Conservation (phyloP, 1,140 invertebrate species). For the Polypedilum pembai region DNA sequence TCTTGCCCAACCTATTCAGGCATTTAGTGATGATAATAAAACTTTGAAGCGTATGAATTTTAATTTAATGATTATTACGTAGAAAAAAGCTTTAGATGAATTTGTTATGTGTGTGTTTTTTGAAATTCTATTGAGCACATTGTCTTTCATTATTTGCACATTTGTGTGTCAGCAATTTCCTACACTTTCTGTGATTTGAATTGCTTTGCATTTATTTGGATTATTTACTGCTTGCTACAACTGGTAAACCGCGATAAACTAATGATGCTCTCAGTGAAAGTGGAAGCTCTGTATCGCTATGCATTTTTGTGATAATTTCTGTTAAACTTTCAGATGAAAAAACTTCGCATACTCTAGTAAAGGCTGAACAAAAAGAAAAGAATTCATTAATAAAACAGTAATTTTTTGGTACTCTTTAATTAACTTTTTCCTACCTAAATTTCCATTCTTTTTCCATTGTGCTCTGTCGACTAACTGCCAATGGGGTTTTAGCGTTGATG, state of each 20-base stretch:
- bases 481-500: neutral
- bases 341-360: neutral
- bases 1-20: too few species aligned
- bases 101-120: too few species aligned
- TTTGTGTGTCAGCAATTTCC: neutral
- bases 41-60: too few species aligned
- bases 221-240: neutral
- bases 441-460: neutral
- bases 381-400: neutral
- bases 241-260: slow-evolving; percentile 13
- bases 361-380: neutral
- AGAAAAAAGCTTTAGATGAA: too few species aligned
- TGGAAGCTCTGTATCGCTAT: slow-evolving; percentile 9
- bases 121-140: slow-evolving; percentile 10
- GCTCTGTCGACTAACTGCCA: neutral
- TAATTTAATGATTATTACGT: too few species aligned
- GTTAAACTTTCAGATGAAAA: neutral
- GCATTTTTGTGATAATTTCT: slow-evolving; percentile 21
- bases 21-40: too few species aligned
- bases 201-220: neutral
- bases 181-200: neutral
- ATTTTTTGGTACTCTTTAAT: neutral
- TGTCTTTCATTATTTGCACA: neutral
- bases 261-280: neutral
- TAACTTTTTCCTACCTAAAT: neutral